Base-by-base conservation (phyloP, 1,140 invertebrate genomes). In the Sarcophaga bullata region DNA sequence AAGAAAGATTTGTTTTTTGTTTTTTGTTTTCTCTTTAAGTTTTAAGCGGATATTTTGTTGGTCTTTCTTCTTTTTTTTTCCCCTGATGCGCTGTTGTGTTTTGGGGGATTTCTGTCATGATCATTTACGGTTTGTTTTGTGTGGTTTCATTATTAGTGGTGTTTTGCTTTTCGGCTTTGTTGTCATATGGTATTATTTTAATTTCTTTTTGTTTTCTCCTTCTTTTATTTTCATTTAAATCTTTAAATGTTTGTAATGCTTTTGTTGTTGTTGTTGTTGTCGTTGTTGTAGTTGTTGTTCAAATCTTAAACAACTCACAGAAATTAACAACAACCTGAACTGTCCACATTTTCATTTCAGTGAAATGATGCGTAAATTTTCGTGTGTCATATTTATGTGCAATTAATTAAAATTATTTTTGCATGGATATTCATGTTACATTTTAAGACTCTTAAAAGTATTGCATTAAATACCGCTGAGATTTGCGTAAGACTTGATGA, bases 401-500 rank as follows among this genome's bases (percentile, higher is more conserved):
- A 68, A 68, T 68, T 68, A 68, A 68, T 68, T 68, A 68, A 68
- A 68, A 68, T 68, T 68, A 68, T 68, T 58, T 37, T 58, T 68
- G 62, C 62, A 68, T 68, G 62, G n/a, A 68, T 68, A 68, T 68
- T 58, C 54, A 58, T 58, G 54, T 58, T 58, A 58, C 13, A n/a
- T 68, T 68, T 68, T 62, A 68, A 68, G 17, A 68, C 62, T 19
- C 62, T 68, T 68, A 68, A 37, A 37, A 37, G 25, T 68, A 68
- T 58, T 68, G 62, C 17, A 68, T 68, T 17, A 68, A 37, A 25
- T 19, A 68, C 17, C 19, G 9, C 10, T 19, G 17, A 68, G 62
- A 68, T 58, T 58, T 58, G 54, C 54, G 54, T 58, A 58, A 58
- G 15, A 58, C 15, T 58, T 58, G 15, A 5, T 4, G 25, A 13